Base-by-base conservation (phyloP, 2,888 invertebrate genomes). In the Patella pellucida region DNA sequence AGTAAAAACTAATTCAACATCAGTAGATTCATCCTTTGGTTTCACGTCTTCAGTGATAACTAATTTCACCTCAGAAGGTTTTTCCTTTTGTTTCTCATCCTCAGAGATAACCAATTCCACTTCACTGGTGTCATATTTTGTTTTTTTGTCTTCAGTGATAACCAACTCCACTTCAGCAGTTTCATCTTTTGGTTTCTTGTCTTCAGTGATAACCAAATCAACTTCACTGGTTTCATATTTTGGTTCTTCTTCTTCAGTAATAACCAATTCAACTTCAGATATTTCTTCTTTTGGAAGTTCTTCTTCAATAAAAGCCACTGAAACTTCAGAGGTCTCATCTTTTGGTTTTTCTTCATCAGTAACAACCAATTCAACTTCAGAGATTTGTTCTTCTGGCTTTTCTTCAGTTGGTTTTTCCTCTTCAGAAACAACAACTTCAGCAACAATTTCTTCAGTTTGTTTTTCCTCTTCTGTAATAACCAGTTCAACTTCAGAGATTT, bases 401-500 rank as follows among this genome's bases (percentile, higher is more conserved):
- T 27, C 27, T 2, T 27, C 27, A 27, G 27, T 27, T 69, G 51
- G 50, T 41, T 52, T 27, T 3, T 23, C 68, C n/a, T 56, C 69
- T 41, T 56, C 76, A 31, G 56, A 11, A 23, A 27, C 31, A 50
- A 52, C 41, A 12, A 31, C 4, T 23, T n/a, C 71, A n/a, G n/a
- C 2, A 31, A n/a, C n/a, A n/a, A n/a, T n/a, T n/a, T n/a, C 50
- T 16, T 54, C 69, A 41, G 11, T 11, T 41, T n/a, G n/a, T 16
- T 69, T 52, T 71, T 72, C 14, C 79, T 62, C 62, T 19, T 62
- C 62, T 11, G 62, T 75, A 11, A 79, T 80, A 78, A 82, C 79
- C 62, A 79, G 71, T 31, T 16, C 23, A 15, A 23, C 31, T 68
- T 50, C 70, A 19, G 19, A 50, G n/a, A 50, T 41, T 54, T 51